Evolutionary conservation across 2,888 invertebrate genomes (phyloP), one percentile per base, ranked within the genome.

Genomic region (Sesamia inferens): DNA sequence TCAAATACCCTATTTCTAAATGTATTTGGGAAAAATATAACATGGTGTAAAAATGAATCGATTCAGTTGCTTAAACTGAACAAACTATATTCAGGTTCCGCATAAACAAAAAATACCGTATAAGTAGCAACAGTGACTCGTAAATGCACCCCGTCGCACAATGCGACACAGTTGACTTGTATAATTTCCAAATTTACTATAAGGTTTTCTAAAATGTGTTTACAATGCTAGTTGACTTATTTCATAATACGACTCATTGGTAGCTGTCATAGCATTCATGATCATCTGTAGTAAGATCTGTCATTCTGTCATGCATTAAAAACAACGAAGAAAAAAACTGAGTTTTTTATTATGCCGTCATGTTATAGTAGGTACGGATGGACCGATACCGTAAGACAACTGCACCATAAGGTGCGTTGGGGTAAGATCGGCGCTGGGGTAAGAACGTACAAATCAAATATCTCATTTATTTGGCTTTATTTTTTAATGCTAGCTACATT

Each of bases 231-330:
- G 85, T 77, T 83, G 78, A 81, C 75, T 85, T 83, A 71, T 87
- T 82, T 77, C 77, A 71, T 83, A 80, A 83, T 88, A 88, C 87
- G 86, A 88, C 82, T 85, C 87, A 90, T 90, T 80, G 80, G 88
- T 92, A 91, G 89, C 83, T 88, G 80, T 88, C 86, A 87, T 85
- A 83, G 84, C 78, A 72, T 87, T 85, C 76, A 87, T 87, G 87
- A 88, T 88, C 86, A 90, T 90, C 87, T 82, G 89, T 92, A 92
- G 91, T 85, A 88, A 78, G 87, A 88, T 91, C 92, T 85, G 90
- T 93, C 92, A 93, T 91, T 84, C 89, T 91, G 91, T 85, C 85
- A 93, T 91, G 91, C 92, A 94, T 92, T 94, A 94, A 93, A 90
- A 94, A 94, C 94, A 95, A 94, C 94, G 94, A 95, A 93, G 85